Conservation (phyloP, 2,113 vertebrate species). For the Erinaceus europaeus region DNA sequence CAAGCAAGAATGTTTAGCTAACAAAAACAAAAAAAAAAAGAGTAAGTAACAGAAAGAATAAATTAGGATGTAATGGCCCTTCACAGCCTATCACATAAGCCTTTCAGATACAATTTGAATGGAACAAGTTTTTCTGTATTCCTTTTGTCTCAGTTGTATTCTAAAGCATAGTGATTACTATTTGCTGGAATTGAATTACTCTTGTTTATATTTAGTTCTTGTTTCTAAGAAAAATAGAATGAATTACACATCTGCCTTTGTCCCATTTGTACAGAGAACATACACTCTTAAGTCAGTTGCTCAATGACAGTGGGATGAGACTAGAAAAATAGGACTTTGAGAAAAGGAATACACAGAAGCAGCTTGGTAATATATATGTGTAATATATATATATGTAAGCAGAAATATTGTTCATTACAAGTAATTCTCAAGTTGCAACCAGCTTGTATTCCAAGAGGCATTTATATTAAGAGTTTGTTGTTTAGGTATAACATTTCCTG, state of each 20-base stretch:
- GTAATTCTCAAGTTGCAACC: neutral
- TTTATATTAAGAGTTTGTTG: neutral
- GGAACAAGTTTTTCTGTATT: constrained; percentile 50
- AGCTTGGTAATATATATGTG: neutral
- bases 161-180: constrained; percentile 51
- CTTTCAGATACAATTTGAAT: constrained; percentile 57
- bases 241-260: constrained; percentile 43
- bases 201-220: constrained; percentile 67
- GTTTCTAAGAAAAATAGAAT: constrained; percentile 44
- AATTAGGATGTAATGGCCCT: constrained; percentile 48
- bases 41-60: constrained; percentile 48
- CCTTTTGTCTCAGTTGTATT: constrained; percentile 55
- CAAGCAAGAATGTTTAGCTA: constrained; percentile 27
- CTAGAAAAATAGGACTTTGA: neutral
- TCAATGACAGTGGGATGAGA: neutral
- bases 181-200: constrained; percentile 58
- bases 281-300: constrained; percentile 26
- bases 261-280: constrained; percentile 26
- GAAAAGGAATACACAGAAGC: neutral
- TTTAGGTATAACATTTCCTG: constrained; percentile 23
- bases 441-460: neutral
- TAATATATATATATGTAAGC: neutral
- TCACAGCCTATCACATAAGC: neutral
- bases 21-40: neutral
- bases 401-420: neutral